A percentile compares a stretch with the other conserved stretches of the same genome.
phyloP scores from a whole-genome alignment of 64 coral and sea anemone species.

The Orbicella faveolata region DNA sequence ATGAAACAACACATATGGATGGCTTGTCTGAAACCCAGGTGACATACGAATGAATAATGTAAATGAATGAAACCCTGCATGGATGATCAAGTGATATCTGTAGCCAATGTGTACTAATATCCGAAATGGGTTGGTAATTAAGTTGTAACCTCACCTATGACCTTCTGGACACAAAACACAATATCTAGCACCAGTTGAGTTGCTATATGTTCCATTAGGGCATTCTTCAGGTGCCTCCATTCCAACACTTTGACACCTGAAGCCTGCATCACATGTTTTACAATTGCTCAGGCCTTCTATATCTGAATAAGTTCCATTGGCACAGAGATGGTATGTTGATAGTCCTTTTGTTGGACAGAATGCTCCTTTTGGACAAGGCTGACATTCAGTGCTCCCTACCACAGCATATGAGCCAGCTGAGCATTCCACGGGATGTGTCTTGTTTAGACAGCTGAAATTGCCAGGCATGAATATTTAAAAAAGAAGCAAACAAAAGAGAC shows the following conservation, averaged over 20 bases:
- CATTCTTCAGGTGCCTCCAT: constrained; percentile 49
- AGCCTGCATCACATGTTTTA: constrained; percentile 6
- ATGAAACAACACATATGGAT: neutral
- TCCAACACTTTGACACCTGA: constrained; percentile 12
- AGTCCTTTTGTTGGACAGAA: constrained; percentile 48
- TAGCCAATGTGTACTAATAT: too few relatives aligned
- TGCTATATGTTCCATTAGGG: constrained; percentile 33
- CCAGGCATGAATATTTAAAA: neutral
- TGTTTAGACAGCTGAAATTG: constrained; percentile 30
- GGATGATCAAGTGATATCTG: too few relatives aligned
- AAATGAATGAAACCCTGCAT: neutral
- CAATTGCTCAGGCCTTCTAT: neutral
- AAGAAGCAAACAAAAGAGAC: too few relatives aligned
- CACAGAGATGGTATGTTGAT: constrained; percentile 17
- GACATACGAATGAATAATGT: too few relatives aligned
- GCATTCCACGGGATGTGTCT: constrained; percentile 13
- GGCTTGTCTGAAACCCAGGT: too few relatives aligned
- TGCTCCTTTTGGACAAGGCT: constrained; percentile 52
- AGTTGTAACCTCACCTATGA: neutral
- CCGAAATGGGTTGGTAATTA: too few relatives aligned
- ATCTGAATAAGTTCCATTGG: constrained; percentile 26
- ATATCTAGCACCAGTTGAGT: constrained; percentile 22
- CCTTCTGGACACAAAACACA: constrained; percentile 53
- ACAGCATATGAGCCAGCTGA: constrained; percentile 36
- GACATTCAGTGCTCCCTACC: constrained; percentile 43